Percentiles rank a stretch among this genome's conserved stretches.
These are phyloP conservation scores for Rhaphigaster nebulosa DNA, from an alignment of 2,888 invertebrate species.

Conservation along the genomic window DNA sequence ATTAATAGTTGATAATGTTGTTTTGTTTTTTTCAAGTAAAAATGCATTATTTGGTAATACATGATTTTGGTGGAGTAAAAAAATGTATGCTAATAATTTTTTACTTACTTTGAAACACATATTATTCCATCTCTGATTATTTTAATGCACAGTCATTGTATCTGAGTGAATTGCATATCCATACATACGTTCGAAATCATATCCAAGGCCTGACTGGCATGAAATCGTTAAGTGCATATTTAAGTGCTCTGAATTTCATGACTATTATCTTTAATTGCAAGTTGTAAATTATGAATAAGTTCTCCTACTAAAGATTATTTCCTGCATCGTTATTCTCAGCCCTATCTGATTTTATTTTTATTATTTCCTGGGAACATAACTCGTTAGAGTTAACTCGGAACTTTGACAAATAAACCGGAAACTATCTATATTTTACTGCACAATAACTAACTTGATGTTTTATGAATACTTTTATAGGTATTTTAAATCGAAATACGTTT, in stretches of 20 bases:
- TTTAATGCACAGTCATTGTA: too few species aligned
- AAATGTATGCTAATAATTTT: too few species aligned
- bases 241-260: neutral
- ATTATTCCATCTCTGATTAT: too few species aligned
- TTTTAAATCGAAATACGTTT: neutral
- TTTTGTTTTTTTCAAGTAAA: too few species aligned
- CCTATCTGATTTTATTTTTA: neutral
- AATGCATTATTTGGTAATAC: too few species aligned
- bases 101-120: too few species aligned
- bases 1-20: too few species aligned
- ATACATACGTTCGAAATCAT: neutral
- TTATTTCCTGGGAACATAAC: neutral
- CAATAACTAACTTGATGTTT: neutral
- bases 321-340: neutral
- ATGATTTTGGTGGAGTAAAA: too few species aligned
- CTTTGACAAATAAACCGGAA: neutral
- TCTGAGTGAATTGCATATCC: neutral
- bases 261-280: neutral
- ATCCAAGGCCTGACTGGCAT: neutral
- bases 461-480: neutral
- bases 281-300: neutral
- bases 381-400: neutral
- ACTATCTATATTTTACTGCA: neutral
- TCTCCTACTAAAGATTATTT: neutral
- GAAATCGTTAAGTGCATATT: too few species aligned